These are phyloP conservation scores for Halictus ligatus DNA, from an alignment of 2,888 invertebrate genomes.

Conservation along the genomic window DNA sequence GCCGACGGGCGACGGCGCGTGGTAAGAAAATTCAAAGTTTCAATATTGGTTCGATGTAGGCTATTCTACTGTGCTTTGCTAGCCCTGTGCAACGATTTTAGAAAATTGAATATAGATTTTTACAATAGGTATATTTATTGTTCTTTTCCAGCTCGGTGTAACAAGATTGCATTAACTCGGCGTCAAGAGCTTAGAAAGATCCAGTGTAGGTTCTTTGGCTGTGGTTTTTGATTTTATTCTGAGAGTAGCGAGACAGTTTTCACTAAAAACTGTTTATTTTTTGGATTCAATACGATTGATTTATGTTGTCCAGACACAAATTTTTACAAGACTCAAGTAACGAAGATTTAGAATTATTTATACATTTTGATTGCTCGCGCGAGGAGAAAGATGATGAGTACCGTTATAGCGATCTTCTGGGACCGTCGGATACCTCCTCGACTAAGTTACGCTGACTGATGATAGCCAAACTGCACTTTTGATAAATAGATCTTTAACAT, in stretches of 20 bases:
- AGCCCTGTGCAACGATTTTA: too few species aligned
- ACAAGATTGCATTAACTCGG: too few species aligned
- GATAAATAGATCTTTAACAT: background rate
- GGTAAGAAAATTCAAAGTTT: background rate
- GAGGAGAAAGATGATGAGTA: too few species aligned
- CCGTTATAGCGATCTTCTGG: background rate
- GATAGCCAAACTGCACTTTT: background rate
- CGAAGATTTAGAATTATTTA: background rate
- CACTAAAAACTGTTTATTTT: too few species aligned
- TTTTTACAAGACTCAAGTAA: background rate
- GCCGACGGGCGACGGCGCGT: background rate
- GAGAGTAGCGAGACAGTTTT: background rate
- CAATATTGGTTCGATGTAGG: too few species aligned
- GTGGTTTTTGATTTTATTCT: background rate
- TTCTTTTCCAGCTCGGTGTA: too few species aligned
- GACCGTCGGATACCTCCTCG: background rate
- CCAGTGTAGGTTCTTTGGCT: background rate
- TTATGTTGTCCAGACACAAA: background rate
- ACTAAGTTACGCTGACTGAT: background rate
- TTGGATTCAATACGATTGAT: too few species aligned
- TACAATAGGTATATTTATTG: too few species aligned
- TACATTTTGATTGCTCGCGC: background rate
- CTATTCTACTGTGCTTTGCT: too few species aligned
- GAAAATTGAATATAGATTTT: too few species aligned
- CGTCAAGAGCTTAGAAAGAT: background rate